phyloP scores from a whole-genome alignment of 2,888 invertebrate genomes.

The Cacoxenus indagator region DNA sequence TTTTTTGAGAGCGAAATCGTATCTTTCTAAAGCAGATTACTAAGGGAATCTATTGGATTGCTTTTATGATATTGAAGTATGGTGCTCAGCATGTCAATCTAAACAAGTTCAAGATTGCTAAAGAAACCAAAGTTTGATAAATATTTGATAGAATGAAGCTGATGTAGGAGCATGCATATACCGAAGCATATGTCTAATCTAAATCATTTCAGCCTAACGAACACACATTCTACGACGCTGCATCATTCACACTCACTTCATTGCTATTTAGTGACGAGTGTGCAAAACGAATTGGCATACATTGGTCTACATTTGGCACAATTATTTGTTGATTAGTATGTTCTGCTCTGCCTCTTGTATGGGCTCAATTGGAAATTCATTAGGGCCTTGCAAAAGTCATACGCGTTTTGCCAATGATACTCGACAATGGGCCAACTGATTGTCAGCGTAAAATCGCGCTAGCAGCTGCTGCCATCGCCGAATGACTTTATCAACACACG shows the following conservation, averaged over 20 bases:
- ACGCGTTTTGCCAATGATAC: neutral
- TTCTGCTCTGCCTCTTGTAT: neutral
- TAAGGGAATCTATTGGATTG: no score
- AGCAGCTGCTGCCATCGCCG: conserved; percentile 51
- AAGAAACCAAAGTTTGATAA: no score
- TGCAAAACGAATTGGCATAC: neutral
- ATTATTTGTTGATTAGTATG: conserved; percentile 37
- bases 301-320: conserved; percentile 29
- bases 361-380: conserved; percentile 61
- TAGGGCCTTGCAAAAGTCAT: conserved; percentile 29
- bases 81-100: no score
- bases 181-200: no score
- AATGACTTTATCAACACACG: conserved; percentile 57
- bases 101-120: no score
- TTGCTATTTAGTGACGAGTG: conserved; percentile 4
- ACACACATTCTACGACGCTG: no score
- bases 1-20: no score
- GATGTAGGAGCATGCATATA: no score
- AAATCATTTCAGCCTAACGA: no score
- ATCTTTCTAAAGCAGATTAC: no score
- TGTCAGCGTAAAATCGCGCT: conserved; percentile 46
- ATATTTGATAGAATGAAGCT: no score
- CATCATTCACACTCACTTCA: neutral
- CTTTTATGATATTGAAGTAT: no score
- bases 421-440: conserved; percentile 47